phyloP scores from a whole-genome alignment of 2,113 vertebrate genomes.

The Pheucticus melanocephalus region DNA sequence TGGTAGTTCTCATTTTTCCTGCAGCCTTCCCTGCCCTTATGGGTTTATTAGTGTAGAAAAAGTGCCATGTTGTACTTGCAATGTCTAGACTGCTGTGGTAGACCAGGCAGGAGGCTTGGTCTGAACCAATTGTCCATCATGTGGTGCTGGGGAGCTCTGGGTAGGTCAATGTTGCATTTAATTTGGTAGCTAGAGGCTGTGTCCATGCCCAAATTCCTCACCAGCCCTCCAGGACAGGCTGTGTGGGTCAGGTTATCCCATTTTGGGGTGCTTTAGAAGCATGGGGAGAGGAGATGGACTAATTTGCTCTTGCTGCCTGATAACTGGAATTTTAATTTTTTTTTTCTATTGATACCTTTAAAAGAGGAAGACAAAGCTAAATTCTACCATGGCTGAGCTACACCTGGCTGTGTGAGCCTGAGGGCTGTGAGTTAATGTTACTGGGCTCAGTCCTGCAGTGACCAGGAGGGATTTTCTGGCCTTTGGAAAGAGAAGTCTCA shows the following conservation, averaged over 20 bases:
- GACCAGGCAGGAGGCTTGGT: background rate
- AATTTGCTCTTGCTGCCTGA: background rate
- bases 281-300: background rate
- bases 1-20: slow-evolving; percentile 70
- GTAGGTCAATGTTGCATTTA: background rate
- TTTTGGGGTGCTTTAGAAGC: background rate
- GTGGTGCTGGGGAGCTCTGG: background rate
- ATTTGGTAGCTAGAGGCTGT: background rate
- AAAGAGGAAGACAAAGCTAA: background rate
- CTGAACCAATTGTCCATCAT: background rate
- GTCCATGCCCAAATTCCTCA: background rate
- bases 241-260: background rate
- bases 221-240: background rate
- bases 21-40: slow-evolving; percentile 54
- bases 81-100: slow-evolving; percentile 9
- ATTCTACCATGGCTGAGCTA: background rate
- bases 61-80: background rate
- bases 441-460: background rate
- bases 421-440: fast-evolving
- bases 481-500: background rate
- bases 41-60: slow-evolving; percentile 70
- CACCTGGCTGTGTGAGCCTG: background rate
- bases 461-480: background rate
- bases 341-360: background rate
- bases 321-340: background rate